Base-by-base conservation (phyloP, 1,140 invertebrate genomes). In the Archivesica marissinica region DNA sequence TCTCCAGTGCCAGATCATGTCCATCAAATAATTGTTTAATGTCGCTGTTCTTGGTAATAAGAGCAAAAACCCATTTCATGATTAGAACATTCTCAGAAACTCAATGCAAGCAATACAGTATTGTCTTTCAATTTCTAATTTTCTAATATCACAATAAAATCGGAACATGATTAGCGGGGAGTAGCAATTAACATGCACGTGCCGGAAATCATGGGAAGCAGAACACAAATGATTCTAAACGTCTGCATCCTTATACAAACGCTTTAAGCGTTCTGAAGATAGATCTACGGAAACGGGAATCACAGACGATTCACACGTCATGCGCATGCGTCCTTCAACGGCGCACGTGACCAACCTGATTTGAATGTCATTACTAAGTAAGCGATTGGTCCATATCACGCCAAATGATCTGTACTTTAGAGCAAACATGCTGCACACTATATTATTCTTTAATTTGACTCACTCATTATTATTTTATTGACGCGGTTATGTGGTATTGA, bases 91-190 rank as follows among this genome's bases (percentile, higher is more conserved):
- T 64, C n/a, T 41, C 30, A 35, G 77, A 79, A 50, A 66, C 56
- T 66, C 25, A 41, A 50, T 66, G 30, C 56, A 47, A 1, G 38
- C 30, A 64, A 23, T 64, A 30, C 25, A 9, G 52, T 76, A 50
- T 79, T 79, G 15, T 33, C 56, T 78, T 78, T 79, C 39, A 61
- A 66, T 79, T 79, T 79, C 59, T 61, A 78, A 79, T 79, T 79
- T 79, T 79, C 77, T 61, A 68, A 79, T 79, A 79, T 79, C 28
- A 61, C 28, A 47, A 79, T 79, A 66, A 79, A 79, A 79, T 25
- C 54, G 77, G 77, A 17, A 79, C 66, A 79, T 68, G 59, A 79
- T 79, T 79, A 79, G 77, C 38, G 41, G 59, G 77, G 38, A 79
- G 68, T 66, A 64, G 77, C 77, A 79, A 79, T 79, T 79, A 79